Conservation (phyloP, 2,888 invertebrate genomes). For the Pegoplata infirma region DNA sequence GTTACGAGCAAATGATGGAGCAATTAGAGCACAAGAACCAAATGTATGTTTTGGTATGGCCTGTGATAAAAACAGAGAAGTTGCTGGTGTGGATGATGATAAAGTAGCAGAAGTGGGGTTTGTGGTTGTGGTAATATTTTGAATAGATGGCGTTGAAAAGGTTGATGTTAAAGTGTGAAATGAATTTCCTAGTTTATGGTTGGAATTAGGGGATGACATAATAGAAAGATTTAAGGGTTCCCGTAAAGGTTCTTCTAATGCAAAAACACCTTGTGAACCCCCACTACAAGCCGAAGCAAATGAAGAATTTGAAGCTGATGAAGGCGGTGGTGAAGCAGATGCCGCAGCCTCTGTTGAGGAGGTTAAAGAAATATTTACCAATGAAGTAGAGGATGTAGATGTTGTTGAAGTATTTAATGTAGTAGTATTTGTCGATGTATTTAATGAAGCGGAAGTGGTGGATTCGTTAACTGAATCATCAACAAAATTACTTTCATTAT, state of each 20-base stretch:
- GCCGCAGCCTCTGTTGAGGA: constrained; percentile 64
- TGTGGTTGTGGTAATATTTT: background rate
- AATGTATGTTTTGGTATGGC: constrained; percentile 75
- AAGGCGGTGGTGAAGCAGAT: constrained; percentile 63
- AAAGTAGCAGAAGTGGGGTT: constrained; percentile 24
- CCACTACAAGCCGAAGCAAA: constrained; percentile 70
- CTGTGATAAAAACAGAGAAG: constrained; percentile 68
- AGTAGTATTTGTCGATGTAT: constrained; percentile 48
- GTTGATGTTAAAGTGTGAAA: constrained; percentile 32
- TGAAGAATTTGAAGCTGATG: constrained; percentile 64
- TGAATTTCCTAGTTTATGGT: constrained; percentile 29
- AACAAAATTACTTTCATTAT: constrained; percentile 56
- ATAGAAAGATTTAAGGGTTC: constrained; percentile 60
- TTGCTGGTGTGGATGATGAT: constrained; percentile 43
- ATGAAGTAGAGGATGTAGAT: constrained; percentile 51
- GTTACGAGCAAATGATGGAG: constrained; percentile 71
- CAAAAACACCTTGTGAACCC: constrained; percentile 32
- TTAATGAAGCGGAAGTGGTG: constrained; percentile 59
- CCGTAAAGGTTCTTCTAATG: constrained; percentile 43
- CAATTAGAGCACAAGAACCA: constrained; percentile 74
- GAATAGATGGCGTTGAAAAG: constrained; percentile 61
- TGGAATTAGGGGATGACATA: constrained; percentile 23
- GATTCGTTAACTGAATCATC: constrained; percentile 69
- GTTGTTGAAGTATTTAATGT: constrained; percentile 29
- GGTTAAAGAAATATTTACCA: constrained; percentile 62